Evolutionary conservation across 2,113 vertebrate genomes (phyloP).

Genomic region (Lynx canadensis): DNA sequence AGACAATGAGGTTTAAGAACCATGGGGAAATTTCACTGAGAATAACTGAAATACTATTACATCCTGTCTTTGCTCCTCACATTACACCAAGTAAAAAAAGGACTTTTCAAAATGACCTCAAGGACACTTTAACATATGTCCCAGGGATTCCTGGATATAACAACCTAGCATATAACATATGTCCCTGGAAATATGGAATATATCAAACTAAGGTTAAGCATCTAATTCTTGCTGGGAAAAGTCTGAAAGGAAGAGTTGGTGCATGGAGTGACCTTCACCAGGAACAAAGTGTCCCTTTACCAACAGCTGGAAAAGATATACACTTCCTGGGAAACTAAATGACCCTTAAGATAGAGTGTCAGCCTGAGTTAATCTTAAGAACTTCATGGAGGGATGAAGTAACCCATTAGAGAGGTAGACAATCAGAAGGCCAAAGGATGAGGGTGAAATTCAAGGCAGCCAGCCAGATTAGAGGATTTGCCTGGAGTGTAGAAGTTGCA

Average conservation of each 20-base stretch:
- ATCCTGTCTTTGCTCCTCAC: background rate
- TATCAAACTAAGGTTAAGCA: background rate
- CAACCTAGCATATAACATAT: background rate
- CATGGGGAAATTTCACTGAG: background rate
- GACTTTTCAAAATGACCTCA: background rate
- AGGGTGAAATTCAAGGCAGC: background rate
- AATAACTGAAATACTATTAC: background rate
- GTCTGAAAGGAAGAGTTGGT: background rate
- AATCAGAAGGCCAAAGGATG: background rate
- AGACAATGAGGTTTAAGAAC: background rate
- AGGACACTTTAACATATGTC: background rate
- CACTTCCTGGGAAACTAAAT: background rate
- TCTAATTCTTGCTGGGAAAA: background rate
- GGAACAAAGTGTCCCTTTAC: background rate
- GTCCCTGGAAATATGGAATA: background rate
- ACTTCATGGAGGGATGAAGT: background rate
- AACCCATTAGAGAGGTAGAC: background rate
- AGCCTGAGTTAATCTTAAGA: background rate
- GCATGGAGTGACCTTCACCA: fast-evolving
- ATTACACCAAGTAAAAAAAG: background rate
- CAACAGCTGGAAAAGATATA: background rate
- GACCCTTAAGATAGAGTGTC: background rate
- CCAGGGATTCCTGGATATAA: background rate
- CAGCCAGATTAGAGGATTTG: background rate
- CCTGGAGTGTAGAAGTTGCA: background rate